Base-by-base conservation (phyloP, 2,113 vertebrate species). In the Ailuropoda melanoleuca region DNA sequence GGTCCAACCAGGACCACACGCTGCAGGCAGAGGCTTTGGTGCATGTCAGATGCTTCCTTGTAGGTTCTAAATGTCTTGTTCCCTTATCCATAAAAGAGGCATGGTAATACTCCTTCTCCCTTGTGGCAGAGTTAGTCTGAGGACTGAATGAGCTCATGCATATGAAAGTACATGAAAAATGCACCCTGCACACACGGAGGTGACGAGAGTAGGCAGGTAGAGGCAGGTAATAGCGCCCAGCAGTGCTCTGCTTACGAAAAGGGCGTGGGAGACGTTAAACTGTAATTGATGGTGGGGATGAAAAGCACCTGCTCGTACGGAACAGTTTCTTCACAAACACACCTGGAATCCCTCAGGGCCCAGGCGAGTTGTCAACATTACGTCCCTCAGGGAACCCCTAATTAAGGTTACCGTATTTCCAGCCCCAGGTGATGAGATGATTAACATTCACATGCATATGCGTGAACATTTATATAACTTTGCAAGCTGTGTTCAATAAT, bases 381-480 rank as follows among this genome's bases (percentile, higher is more conserved):
- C 43, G 34, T 64, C 89, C 89, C 86, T 87, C 24, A 31, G 90
- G 97, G 55, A 93, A 70, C 48, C 29, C 34, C 93, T 95, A 90
- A 89, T 92, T 92, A 95, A 80, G 26, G 64, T 89, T 75, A 81
- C 56, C 39, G 24, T 80, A 91, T 93, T 95, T 95, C 60, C 78
- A 85, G 34, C 72, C 50, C 91, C 90, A 64, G 84, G 84, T 7
- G n/a, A 34, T 92, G 82, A 81, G 93, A 48, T 97, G 84, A 96
- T 97, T 93, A 93, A 86, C 50, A 93, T 81, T 95, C 53, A 43
- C 7, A 89, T 96, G 78, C 88, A 97, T 97, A 97, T 85, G 77
- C 95, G 95, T 62, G 62, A 90, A 74, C 3, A 74, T 75, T 74
- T 97, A 64, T 75, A 80, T 93, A 85, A 96, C 91, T 97, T 93